A percentile compares a stretch with the other conserved stretches of the same genome.
Conservation (phyloP, 2,113 vertebrate genomes). For the Genyomyrus donnyi region DNA sequence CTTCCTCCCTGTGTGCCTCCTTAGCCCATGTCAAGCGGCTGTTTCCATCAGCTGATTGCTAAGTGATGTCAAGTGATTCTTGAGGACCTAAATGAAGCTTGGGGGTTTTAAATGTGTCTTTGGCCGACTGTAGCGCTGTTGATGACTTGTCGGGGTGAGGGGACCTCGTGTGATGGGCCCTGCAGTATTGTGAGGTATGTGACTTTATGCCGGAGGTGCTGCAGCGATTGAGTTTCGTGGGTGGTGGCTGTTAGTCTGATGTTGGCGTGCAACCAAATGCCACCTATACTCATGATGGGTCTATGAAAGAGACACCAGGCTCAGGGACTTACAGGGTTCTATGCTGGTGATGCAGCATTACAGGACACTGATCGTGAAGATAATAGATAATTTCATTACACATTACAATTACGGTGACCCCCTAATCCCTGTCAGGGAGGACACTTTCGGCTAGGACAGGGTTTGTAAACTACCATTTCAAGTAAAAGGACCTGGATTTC, state of each 20-base stretch:
- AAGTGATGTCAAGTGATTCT: not conserved
- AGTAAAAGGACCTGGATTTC: too few species aligned
- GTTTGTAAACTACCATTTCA: too few species aligned
- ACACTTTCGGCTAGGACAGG: not conserved
- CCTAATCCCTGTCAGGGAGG: not conserved
- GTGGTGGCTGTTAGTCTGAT: not conserved
- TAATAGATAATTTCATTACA: not conserved
- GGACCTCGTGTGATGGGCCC: not conserved
- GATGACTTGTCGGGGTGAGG: not conserved
- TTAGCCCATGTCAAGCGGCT: not conserved
- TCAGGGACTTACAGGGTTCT: not conserved
- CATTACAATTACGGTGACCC: not conserved
- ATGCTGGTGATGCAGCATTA: not conserved
- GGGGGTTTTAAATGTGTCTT: not conserved
- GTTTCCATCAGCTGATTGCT: not conserved
- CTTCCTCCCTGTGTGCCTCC: not conserved
- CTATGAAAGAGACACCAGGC: not conserved
- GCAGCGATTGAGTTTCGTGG: not conserved
- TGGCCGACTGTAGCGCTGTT: not conserved
- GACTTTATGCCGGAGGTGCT: not conserved
- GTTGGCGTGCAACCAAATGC: not conserved
- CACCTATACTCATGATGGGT: not conserved
- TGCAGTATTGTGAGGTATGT: not conserved
- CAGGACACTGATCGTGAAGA: not conserved
- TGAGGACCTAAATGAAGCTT: not conserved